Evolutionary conservation across 2,113 vertebrate genomes (phyloP).

Genomic region (Microtus richardsoni): DNA sequence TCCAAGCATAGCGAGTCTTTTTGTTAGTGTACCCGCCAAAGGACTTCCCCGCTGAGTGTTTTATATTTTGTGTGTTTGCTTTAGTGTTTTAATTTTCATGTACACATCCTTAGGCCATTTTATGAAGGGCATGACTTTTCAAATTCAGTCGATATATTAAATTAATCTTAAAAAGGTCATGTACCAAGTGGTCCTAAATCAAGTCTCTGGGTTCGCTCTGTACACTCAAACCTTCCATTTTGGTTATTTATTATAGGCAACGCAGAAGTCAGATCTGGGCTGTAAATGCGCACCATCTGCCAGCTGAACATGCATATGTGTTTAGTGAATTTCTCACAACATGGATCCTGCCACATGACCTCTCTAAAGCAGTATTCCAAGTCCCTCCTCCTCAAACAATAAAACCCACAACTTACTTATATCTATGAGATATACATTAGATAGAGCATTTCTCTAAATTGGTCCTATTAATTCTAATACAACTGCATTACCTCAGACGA

Average conservation of each 20-base stretch:
- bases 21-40: conserved; percentile 37
- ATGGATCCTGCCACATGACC: not conserved
- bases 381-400: not conserved
- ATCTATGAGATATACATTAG: not conserved
- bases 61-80: conserved; percentile 73
- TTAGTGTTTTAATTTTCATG: conserved; percentile 79
- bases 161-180: conserved; percentile 72
- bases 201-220: conserved; percentile 53
- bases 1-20: conserved; percentile 46
- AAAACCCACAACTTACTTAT: not conserved
- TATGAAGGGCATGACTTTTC: conserved; percentile 77
- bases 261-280: conserved; percentile 24
- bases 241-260: conserved; percentile 66
- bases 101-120: conserved; percentile 74
- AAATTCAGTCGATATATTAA: conserved; percentile 70
- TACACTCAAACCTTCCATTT: conserved; percentile 60
- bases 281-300: conserved; percentile 56
- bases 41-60: conserved; percentile 65
- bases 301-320: not conserved
- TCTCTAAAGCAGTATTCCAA: conserved; percentile 37
- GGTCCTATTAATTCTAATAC: not conserved
- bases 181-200: conserved; percentile 65
- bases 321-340: conserved; percentile 33
- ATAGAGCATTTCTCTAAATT: not conserved
- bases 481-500: conserved; percentile 15